Evolutionary conservation across 2,888 invertebrate genomes (phyloP), one percentile per base, ranked within the genome.

Genomic region (Athalia rosae): DNA sequence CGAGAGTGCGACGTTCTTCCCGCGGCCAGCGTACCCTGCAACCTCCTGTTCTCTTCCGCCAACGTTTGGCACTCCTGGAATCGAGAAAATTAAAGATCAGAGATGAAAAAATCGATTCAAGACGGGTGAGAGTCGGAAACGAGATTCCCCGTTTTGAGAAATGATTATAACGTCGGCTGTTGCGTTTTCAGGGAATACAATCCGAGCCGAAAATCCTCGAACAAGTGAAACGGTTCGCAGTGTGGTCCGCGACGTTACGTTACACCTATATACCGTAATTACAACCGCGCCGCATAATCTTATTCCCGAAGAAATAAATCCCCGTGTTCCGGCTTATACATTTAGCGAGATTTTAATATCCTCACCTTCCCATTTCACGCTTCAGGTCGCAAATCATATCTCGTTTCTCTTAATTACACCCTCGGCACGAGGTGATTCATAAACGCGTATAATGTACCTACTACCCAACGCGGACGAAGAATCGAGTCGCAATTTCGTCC

Each of bases 41-140:
- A 85, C 82, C 90, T 89, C 80, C 88, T 87, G 84, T 91, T 91
- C 80, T 91, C 90, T 69, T 91, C 90, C 77, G 88, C 87, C 79
- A 90, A 83, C 76, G 83, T 84, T 83, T 90, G 90, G 81, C 90
- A 91, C 88, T 91, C 90, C 91, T 91, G 87, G 8, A 90, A 89
- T 28, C 82, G 82, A 80, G 81, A 50, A 50, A 76, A 79, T 45
- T 41, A 58, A 13, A 3, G 6, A n/a, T 47, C 41, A n/a, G 13
- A 8, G 58, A 48, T 58, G 58, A 58, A 13, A 15, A 58, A 4
- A 3, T 15, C 3, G 7, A 15, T 58, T n/a, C n/a, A n/a, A n/a
- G n/a, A n/a, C n/a, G n/a, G n/a, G n/a, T n/a, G n/a, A n/a, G n/a
- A n/a, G n/a, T n/a, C n/a, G n/a, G n/a, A n/a, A n/a, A n/a, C n/a